Conservation (phyloP, 1,140 invertebrate species). For the Platyscapa corneri region DNA sequence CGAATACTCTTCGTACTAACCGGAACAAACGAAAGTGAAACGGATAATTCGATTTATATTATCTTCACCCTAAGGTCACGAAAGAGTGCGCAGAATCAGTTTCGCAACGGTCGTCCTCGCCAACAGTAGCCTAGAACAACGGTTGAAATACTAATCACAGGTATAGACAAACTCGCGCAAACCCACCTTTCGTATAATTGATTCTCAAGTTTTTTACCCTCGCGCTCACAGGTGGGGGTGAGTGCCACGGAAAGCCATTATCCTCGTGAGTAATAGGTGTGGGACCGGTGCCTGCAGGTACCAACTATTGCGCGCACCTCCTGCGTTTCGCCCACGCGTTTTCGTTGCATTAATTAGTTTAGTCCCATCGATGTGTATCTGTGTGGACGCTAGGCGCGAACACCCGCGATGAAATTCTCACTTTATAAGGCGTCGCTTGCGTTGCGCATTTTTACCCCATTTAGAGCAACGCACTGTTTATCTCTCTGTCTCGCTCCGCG, state of each 20-base stretch:
- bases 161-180: not conserved
- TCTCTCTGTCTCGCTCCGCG: too few relatives aligned
- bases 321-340: conserved; percentile 56
- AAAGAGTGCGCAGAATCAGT: too few relatives aligned
- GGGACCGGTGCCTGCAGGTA: conserved; percentile 32
- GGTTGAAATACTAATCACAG: not conserved
- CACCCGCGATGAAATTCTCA: conserved; percentile 64
- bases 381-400: not conserved
- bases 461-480: not conserved
- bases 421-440: conserved; percentile 46
- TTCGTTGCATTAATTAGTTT: conserved; percentile 68
- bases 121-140: not conserved
- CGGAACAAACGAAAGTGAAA: too few relatives aligned
- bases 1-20: too few relatives aligned
- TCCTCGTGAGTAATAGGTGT: conserved; percentile 36
- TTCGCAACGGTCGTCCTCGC: too few relatives aligned
- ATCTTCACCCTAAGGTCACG: too few relatives aligned
- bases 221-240: not conserved
- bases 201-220: conserved; percentile 19
- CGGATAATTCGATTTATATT: too few relatives aligned
- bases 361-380: conserved; percentile 55
- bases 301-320: conserved; percentile 14
- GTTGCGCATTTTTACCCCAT: conserved; percentile 50
- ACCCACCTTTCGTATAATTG: conserved; percentile 3
- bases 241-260: conserved; percentile 39